Evolutionary conservation across 2,888 invertebrate species (phyloP).

Genomic region (Adelognathus sp.): DNA sequence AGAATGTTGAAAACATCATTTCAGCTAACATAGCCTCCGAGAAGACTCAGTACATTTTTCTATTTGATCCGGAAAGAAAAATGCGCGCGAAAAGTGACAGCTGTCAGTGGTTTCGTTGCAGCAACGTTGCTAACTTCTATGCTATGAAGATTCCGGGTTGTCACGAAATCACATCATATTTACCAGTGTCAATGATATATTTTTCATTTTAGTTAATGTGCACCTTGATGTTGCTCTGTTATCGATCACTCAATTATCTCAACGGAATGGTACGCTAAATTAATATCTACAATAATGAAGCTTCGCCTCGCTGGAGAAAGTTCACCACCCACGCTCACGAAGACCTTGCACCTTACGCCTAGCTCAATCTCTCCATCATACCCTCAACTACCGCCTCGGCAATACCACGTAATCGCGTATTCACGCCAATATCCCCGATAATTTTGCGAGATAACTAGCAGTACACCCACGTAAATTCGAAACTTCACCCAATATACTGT

Average conservation of each 20-base stretch:
- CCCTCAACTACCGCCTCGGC: background rate
- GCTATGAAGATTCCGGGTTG: too few species aligned
- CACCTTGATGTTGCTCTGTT: background rate
- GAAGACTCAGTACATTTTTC: too few species aligned
- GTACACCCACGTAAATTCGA: background rate
- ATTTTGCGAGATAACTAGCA: constrained; percentile 24
- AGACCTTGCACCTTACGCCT: background rate
- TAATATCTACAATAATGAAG: background rate
- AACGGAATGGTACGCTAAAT: background rate
- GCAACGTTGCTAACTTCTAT: too few species aligned
- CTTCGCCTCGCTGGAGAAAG: background rate
- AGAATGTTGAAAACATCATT: background rate
- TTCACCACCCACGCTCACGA: background rate
- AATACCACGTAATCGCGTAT: constrained; percentile 23
- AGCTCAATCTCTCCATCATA: background rate
- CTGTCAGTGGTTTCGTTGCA: too few species aligned
- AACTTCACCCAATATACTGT: background rate
- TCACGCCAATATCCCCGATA: constrained; percentile 32
- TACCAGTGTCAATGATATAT: too few species aligned
- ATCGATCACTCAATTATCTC: background rate
- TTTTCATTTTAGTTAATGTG: background rate
- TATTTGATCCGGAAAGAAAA: too few species aligned
- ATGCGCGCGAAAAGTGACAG: too few species aligned
- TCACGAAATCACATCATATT: background rate
- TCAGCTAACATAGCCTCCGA: too few species aligned